Conservation (phyloP, 2,797 vertebrate genomes). For the Hoplostethus mediterraneus region DNA sequence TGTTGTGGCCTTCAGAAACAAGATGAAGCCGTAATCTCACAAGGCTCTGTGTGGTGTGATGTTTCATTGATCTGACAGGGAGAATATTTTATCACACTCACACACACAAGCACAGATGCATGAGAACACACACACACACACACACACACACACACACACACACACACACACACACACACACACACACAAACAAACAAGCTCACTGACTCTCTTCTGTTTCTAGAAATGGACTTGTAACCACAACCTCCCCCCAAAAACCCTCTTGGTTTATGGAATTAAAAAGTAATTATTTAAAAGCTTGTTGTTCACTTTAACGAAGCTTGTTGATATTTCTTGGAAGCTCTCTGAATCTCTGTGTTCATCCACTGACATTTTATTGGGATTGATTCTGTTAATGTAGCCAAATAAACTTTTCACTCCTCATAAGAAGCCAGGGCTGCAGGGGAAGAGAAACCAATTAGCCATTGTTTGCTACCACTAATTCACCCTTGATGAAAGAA, state of each 20-base stretch:
- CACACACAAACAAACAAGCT: not conserved
- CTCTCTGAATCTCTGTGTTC: not conserved
- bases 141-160: too few species aligned
- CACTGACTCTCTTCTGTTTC: not conserved
- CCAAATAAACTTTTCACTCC: not conserved
- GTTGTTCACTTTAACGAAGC: slow-evolving; percentile 1
- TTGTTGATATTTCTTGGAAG: not conserved
- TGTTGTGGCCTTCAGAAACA: slow-evolving; percentile 4
- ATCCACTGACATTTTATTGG: not conserved
- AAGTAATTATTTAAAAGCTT: slow-evolving; percentile 21
- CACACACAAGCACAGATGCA: too few species aligned
- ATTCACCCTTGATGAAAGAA: slow-evolving; percentile 11
- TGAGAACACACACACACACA: too few species aligned
- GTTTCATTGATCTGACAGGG: slow-evolving; percentile 34
- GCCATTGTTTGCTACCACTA: not conserved
- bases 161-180: too few species aligned
- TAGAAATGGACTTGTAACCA: not conserved
- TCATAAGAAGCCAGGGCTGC: too few species aligned
- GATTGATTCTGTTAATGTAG: not conserved
- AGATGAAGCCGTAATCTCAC: slow-evolving; percentile 2
- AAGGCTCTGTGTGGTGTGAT: slow-evolving; percentile 2
- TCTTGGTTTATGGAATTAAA: slow-evolving; percentile 2
- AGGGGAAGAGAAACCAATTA: not conserved
- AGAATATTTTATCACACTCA: too few species aligned
- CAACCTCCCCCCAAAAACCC: not conserved